Conservation (phyloP, 2,797 vertebrate genomes). For the Anguilla megastoma region DNA sequence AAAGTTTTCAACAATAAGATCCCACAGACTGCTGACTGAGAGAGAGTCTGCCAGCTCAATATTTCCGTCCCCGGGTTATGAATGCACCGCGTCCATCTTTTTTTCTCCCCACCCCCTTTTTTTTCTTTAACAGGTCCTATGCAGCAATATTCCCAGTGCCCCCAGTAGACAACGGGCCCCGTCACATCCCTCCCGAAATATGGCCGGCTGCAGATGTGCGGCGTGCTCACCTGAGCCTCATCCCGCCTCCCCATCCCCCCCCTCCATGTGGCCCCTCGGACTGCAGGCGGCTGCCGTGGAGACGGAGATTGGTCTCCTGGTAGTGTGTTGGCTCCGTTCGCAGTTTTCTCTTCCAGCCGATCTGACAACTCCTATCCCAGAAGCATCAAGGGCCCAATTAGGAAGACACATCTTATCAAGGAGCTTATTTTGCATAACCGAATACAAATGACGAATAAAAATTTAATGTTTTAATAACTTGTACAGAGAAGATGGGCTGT, state of each 20-base stretch:
- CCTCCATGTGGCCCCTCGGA: conserved; percentile 73
- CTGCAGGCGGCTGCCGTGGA: conserved; percentile 81
- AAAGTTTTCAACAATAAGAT: conserved; percentile 84
- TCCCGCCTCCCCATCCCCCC: conserved; percentile 56
- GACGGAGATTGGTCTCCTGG: conserved; percentile 81
- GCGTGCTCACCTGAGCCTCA: conserved; percentile 90
- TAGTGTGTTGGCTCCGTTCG: conserved; percentile 73
- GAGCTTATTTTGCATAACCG: conserved; percentile 91
- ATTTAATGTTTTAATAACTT: conserved; percentile 90
- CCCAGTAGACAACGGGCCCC: conserved; percentile 86
- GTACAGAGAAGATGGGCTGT: conserved; percentile 82
- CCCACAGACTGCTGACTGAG: conserved; percentile 78
- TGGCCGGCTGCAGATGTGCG: conserved; percentile 86
- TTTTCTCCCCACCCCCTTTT: conserved; percentile 75
- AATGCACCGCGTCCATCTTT: conserved; percentile 54
- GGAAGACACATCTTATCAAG: conserved; percentile 91
- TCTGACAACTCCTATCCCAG: conserved; percentile 86
- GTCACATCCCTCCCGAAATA: conserved; percentile 66
- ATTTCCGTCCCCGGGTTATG: conserved; percentile 74
- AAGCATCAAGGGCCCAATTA: conserved; percentile 94
- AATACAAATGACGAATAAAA: conserved; percentile 88
- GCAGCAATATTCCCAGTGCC: conserved; percentile 88
- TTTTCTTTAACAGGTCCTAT: conserved; percentile 81
- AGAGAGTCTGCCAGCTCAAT: conserved; percentile 69
- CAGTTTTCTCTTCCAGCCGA: conserved; percentile 80